A percentile compares a stretch with the other conserved stretches of the same genome.
These are phyloP conservation scores for Orcinus orca DNA, from an alignment of 2,113 vertebrate species.

Conservation along the genomic window DNA sequence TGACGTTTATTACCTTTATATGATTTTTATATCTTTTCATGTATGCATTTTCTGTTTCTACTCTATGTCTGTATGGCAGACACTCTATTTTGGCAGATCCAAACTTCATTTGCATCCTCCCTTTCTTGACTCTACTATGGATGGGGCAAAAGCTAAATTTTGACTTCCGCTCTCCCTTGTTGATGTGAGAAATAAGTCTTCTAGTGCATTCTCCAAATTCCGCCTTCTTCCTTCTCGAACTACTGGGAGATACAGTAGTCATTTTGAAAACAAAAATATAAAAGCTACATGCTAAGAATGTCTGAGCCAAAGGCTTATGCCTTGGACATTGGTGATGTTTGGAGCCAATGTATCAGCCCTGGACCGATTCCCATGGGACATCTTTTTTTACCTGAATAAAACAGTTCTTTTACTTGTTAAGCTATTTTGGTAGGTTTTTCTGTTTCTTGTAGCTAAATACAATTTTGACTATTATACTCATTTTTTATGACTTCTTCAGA, in stretches of 20 bases:
- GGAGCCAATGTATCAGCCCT: neutral
- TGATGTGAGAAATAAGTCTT: neutral
- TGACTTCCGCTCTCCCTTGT: neutral
- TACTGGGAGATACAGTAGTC: neutral
- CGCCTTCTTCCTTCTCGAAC: neutral
- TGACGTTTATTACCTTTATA: neutral
- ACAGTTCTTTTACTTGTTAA: neutral
- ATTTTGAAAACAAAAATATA: slow-evolving; percentile 9
- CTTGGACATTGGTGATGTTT: neutral
- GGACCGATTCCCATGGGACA: neutral
- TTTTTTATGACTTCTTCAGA: neutral
- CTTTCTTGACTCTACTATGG: neutral
- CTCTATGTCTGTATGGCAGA: neutral
- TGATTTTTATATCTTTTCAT: neutral
- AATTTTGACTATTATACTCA: neutral
- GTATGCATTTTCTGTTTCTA: neutral
- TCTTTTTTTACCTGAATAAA: neutral
- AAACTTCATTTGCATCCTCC: neutral
- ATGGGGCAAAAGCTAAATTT: neutral
- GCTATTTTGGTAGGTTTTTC: neutral
- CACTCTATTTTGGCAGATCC: neutral
- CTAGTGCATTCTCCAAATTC: neutral
- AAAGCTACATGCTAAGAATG: neutral
- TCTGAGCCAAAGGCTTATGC: neutral
- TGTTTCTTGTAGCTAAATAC: neutral